Base-by-base conservation (phyloP, 2,888 invertebrate genomes). In the Entomobrya multifasciata region DNA sequence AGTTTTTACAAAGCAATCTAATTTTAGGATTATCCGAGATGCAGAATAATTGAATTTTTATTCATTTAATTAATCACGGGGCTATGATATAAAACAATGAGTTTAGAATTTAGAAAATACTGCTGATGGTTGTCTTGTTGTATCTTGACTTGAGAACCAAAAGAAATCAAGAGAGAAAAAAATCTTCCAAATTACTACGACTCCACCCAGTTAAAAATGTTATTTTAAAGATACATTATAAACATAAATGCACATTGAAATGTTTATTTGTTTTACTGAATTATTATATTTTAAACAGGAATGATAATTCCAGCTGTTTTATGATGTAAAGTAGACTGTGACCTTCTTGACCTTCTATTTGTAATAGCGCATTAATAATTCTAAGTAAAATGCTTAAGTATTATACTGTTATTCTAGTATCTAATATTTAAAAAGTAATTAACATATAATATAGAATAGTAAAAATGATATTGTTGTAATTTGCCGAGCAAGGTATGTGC, bases 401-500 rank as follows among this genome's bases (percentile, higher is more conserved):
- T 20, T 36, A 36, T 6, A 36, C 8, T 36, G 36, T 36, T 36
- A 36, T 36, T 36, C 36, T 36, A 36, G 36, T 36, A 4, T 13
- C 4, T 4, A 22, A 13, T 60, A 60, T 25, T 22, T 13, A 17
- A 6, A 57, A 15, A 17, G 15, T 57, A n/a, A n/a, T n/a, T n/a
- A n/a, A n/a, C n/a, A n/a, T n/a, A n/a, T n/a, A n/a, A n/a, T n/a
- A 8, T 60, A 60, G 4, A 11, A 2, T 22, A 22, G 4, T 36
- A 36, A 6, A 36, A 1, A 11, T 65, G 27, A 41, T 6, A 77
- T 77, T 52, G 30, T 77, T 67, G 84, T 85, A 55, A 67, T 85
- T 78, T 85, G 17, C 77, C 78, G 80, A 74, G 86, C 86, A 80
- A 86, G 80, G 86, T 86, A 86, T 86, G 86, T 86, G 86, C 86